Evolutionary conservation across 2,888 invertebrate species (phyloP).

Genomic region (Tineola bisselliella): DNA sequence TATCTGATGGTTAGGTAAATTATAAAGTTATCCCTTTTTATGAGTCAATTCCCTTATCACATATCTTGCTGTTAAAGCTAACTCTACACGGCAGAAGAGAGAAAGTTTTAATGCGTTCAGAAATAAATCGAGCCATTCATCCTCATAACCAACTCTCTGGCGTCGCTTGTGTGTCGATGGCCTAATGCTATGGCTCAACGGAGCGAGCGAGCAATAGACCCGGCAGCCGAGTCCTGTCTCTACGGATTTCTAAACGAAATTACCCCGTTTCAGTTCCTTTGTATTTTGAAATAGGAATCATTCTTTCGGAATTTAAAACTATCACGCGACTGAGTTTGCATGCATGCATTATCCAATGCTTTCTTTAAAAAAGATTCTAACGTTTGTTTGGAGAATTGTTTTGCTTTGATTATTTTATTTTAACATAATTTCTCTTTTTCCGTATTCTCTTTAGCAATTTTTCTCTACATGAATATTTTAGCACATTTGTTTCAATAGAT

Average conservation of each 20-base stretch:
- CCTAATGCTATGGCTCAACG: conserved; percentile 3
- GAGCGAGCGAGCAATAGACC: conserved; percentile 10
- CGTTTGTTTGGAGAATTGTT: not conserved
- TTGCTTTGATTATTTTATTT: not conserved
- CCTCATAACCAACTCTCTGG: conserved; percentile 34
- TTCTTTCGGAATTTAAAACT: conserved; percentile 9
- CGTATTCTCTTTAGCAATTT: not conserved
- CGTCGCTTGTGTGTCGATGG: conserved; percentile 13
- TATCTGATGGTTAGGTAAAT: not conserved
- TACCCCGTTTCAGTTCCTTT: not conserved
- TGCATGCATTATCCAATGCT: not conserved
- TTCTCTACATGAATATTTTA: too few relatives aligned
- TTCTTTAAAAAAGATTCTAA: not conserved
- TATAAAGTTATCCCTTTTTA: not conserved
- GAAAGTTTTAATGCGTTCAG: conserved; percentile 52
- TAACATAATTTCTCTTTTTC: not conserved
- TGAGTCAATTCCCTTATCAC: conserved; percentile 5
- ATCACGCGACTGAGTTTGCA: conserved; percentile 8
- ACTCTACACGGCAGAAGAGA: conserved; percentile 15
- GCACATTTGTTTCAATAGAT: too few relatives aligned
- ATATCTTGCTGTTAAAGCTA: conserved; percentile 5
- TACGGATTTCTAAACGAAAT: conserved; percentile 11
- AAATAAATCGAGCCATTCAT: conserved; percentile 54
- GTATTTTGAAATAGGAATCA: conserved; percentile 11
- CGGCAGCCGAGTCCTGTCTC: not conserved